Base-by-base conservation (phyloP, 2,888 invertebrate genomes). In the Heteromyza rotundicornis region DNA sequence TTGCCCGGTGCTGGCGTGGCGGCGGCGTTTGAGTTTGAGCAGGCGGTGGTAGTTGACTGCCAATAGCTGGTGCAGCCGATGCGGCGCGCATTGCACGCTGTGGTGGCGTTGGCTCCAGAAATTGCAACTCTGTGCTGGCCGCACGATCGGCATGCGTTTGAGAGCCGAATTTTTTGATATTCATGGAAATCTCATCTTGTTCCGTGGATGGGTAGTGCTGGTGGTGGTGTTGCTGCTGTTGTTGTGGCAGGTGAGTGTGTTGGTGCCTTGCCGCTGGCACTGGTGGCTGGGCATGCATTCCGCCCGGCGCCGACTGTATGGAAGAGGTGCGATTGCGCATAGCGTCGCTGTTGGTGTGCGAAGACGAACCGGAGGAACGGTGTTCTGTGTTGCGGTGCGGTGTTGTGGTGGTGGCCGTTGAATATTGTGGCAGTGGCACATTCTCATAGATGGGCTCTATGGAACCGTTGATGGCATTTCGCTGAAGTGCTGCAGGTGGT, bases 371-470 rank as follows among this genome's bases (percentile, higher is more conserved):
- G 17, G 72, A 72, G 1, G 65, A 67, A 22, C 71, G 68, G 55
- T 71, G 69, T 27, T 70, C 71, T 57, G 66, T 65, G 56, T 66
- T 71, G 55, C 66, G 69, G 64, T 65, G 71, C 24, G 59, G 67
- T 62, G 49, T 70, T 47, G 69, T 51, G 49, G 20, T 27, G 16
- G 40, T n/a, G 1, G 61, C 32, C 1, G 57, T 71, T 2, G 75
- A 70, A 3, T 80, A 73, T 27, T 80, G 76, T 0, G 90, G 89
- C 24, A 90, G 77, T 0, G 91, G 92, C 7, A 92, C 90, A 78
- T 92, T 92, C 75, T 92, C 92, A 78, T 92, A 92, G 66, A 92
- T 92, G 1, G 92, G 92, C 75, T 92, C 92, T 14, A 88, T 89
- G 65, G 67, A 89, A 83, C 69, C 87, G 67, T 73, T 87, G 82